phyloP scores from a whole-genome alignment of 2,113 vertebrate species.

The Muntiacus muntjak region DNA sequence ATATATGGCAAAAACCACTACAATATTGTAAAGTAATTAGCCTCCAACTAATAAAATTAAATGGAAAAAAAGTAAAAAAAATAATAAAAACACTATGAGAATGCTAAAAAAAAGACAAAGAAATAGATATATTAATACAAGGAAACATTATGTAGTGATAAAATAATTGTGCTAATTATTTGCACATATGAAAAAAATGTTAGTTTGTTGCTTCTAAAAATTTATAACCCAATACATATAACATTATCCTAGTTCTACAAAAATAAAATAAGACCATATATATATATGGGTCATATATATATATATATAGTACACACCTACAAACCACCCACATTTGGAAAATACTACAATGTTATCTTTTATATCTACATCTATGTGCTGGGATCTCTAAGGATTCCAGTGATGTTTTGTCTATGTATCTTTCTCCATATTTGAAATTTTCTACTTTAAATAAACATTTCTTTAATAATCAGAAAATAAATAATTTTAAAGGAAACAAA shows the following conservation, averaged over 20 bases:
- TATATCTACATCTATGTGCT: not conserved
- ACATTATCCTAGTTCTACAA: not conserved
- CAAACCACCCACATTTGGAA: not conserved
- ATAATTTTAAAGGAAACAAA: not conserved
- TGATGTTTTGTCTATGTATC: not conserved
- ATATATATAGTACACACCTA: not conserved
- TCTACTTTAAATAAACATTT: not conserved
- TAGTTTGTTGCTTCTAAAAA: not conserved
- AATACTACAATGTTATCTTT: not conserved
- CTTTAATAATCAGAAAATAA: not conserved
- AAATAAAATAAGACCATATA: not conserved
- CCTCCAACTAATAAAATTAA: too few species aligned
- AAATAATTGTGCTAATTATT: not conserved
- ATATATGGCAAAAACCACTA: too few species aligned
- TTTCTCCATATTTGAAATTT: not conserved
- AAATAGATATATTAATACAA: not conserved
- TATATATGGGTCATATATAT: not conserved
- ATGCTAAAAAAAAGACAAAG: not conserved
- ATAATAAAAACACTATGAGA: too few species aligned
- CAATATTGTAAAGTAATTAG: too few species aligned
- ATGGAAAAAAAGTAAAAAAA: too few species aligned
- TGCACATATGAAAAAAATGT: not conserved
- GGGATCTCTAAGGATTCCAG: not conserved
- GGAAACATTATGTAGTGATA: not conserved
- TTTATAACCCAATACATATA: not conserved